These are phyloP conservation scores for Pipistrellus pipistrellus DNA, from an alignment of 2,797 vertebrate species.

Conservation along the genomic window DNA sequence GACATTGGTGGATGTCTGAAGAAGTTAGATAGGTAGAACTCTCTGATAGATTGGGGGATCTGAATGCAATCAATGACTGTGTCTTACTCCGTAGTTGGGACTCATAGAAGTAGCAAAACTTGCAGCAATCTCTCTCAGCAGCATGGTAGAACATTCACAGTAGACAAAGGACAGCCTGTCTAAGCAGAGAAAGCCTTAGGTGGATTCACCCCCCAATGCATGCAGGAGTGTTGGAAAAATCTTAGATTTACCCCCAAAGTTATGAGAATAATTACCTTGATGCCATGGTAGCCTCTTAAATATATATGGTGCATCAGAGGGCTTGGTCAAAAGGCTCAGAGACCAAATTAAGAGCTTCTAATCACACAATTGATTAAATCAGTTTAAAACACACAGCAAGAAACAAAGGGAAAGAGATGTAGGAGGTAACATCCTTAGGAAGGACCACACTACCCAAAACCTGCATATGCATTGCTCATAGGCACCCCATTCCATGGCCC, in stretches of 20 bases:
- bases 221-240: not conserved
- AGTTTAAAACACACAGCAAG: not conserved
- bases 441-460: not conserved
- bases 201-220: not conserved
- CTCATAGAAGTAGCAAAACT: not conserved
- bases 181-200: not conserved
- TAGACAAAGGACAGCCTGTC: not conserved
- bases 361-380: not conserved
- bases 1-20: not conserved
- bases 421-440: not conserved
- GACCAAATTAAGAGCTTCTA: not conserved
- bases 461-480: not conserved
- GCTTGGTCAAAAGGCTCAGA: not conserved
- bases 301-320: not conserved
- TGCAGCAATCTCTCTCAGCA: too few species aligned
- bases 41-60: not conserved
- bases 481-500: not conserved
- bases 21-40: not conserved
- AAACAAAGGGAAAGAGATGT: not conserved
- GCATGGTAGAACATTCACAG: not conserved
- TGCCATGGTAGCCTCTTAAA: not conserved
- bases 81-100: not conserved
- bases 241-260: not conserved
- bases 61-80: not conserved
- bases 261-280: not conserved